Percentiles rank a stretch among this genome's conserved stretches.
phyloP scores from a whole-genome alignment of 2,888 invertebrate genomes.

The Drosophila nr. medialis region DNA sequence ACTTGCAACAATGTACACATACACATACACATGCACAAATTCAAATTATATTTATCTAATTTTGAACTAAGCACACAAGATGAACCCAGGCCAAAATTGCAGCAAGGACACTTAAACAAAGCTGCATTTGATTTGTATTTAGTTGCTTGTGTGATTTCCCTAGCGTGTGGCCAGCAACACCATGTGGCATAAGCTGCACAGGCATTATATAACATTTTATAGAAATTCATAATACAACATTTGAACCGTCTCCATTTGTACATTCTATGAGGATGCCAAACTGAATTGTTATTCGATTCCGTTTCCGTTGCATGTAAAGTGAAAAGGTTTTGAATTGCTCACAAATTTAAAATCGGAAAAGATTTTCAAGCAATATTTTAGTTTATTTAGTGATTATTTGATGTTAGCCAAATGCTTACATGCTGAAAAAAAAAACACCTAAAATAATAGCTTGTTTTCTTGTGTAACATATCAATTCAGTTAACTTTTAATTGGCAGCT shows the following conservation, averaged over 20 bases:
- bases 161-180: conserved; percentile 6
- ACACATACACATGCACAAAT: conserved; percentile 63
- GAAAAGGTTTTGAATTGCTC: not conserved
- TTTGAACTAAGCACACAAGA: conserved; percentile 57
- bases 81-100: conserved; percentile 23
- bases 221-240: not conserved
- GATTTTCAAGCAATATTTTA: not conserved
- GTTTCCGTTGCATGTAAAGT: not conserved
- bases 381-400: not conserved
- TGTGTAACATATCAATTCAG: not conserved
- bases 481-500: no score
- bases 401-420: not conserved
- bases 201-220: conserved; percentile 1
- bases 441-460: not conserved
- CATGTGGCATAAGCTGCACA: not conserved
- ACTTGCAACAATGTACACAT: conserved; percentile 68
- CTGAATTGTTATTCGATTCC: not conserved
- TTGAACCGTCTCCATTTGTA: not conserved
- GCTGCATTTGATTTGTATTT: conserved; percentile 18
- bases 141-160: conserved; percentile 48
- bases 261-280: not conserved
- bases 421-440: not conserved
- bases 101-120: conserved; percentile 20
- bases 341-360: not conserved
- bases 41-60: conserved; percentile 76